A percentile compares a stretch with the other conserved stretches of the same genome.
phyloP scores from a whole-genome alignment of 2,113 vertebrate genomes.

The Phrynosoma blainvillii region DNA sequence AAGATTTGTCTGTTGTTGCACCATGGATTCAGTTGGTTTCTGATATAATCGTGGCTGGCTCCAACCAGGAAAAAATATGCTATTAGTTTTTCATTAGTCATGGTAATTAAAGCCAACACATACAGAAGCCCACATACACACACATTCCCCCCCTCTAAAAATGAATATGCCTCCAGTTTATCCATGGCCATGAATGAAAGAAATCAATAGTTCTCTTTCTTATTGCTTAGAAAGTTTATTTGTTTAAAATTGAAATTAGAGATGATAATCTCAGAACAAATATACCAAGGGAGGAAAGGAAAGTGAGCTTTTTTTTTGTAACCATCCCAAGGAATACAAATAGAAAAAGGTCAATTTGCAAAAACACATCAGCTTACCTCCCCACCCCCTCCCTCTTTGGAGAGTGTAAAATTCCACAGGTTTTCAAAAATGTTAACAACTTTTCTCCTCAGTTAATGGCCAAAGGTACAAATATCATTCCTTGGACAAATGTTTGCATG shows the following conservation, averaged over 20 bases:
- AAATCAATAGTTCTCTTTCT: constrained; percentile 53
- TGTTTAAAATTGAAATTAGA: constrained; percentile 65
- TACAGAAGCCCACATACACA: neutral
- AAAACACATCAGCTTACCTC: constrained; percentile 34
- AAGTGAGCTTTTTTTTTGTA: constrained; percentile 39
- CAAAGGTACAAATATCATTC: neutral
- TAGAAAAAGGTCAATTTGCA: constrained; percentile 45
- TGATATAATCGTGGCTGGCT: neutral
- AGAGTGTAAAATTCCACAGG: constrained; percentile 24
- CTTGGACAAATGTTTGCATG: neutral
- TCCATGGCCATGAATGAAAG: constrained; percentile 43
- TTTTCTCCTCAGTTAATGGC: neutral
- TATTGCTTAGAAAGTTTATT: constrained; percentile 67
- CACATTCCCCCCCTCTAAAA: constrained; percentile 44
- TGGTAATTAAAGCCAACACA: constrained; percentile 53
- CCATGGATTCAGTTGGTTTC: constrained; percentile 29
- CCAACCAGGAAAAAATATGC: constrained; percentile 37
- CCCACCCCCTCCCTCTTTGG: neutral
- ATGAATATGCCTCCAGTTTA: constrained; percentile 47
- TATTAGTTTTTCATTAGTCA: constrained; percentile 64
- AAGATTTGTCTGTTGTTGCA: constrained; percentile 9
- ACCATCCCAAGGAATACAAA: constrained; percentile 56
- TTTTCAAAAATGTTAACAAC: neutral
- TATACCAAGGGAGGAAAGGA: constrained; percentile 50
- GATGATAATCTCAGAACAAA: constrained; percentile 64